phyloP scores from a whole-genome alignment of 2,113 vertebrate genomes.

The Trematomus loennbergii region DNA sequence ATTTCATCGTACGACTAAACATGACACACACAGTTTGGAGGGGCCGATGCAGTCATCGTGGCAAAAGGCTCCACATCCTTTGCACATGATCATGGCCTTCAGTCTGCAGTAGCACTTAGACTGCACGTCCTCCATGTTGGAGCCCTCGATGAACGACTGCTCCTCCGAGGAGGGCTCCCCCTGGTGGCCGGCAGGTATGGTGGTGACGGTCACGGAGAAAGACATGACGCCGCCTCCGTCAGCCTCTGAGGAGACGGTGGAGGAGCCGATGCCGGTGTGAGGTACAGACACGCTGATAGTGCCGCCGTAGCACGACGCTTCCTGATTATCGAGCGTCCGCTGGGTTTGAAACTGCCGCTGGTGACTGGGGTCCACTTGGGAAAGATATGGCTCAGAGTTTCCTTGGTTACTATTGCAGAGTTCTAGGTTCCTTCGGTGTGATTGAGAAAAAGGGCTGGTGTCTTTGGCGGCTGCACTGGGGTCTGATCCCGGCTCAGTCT shows the following conservation, averaged over 20 bases:
- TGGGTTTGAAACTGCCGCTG: conserved; percentile 77
- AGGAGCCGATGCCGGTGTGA: conserved; percentile 72
- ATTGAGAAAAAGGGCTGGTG: conserved; percentile 83
- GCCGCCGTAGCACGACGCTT: conserved; percentile 89
- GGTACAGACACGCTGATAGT: conserved; percentile 93
- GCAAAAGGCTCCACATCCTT: conserved; percentile 98
- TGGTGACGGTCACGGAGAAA: conserved; percentile 97
- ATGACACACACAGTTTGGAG: conserved; percentile 97
- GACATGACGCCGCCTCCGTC: conserved; percentile 88
- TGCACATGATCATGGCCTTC: conserved; percentile 99
- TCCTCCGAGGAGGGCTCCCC: conserved; percentile 87
- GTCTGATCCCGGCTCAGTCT: conserved; percentile 77
- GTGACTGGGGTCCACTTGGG: conserved; percentile 68
- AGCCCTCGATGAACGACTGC: conserved; percentile 88
- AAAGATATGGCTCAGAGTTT: conserved; percentile 81
- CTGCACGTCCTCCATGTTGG: conserved; percentile 87
- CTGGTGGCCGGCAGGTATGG: conserved; percentile 88
- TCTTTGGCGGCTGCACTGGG: conserved; percentile 82
- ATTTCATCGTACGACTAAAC: conserved; percentile 93
- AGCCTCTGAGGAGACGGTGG: conserved; percentile 51
- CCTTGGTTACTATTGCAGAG: conserved; percentile 78
- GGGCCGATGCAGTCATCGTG: conserved; percentile 98
- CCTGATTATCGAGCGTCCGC: conserved; percentile 80
- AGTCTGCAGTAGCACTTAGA: conserved; percentile 97
- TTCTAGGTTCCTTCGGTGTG: conserved; percentile 82